A percentile compares a stretch with the other conserved stretches of the same genome.
Evolutionary conservation across 2,888 invertebrate species (phyloP).

Genomic region (Mylabris sibirica): DNA sequence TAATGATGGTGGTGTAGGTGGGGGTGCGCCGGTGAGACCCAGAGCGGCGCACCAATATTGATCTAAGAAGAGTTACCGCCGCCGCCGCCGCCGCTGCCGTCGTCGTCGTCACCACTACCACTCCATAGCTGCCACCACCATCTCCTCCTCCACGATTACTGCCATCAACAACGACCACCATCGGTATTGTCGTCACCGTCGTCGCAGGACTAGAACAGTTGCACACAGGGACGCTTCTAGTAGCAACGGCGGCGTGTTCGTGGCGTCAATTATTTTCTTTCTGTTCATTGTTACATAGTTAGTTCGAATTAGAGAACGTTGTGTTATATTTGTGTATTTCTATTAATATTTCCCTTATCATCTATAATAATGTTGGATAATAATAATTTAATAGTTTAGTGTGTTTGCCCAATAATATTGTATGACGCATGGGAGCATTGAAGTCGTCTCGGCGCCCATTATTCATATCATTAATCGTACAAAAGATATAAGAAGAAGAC

Average conservation of each 20-base stretch:
- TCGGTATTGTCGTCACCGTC: neutral
- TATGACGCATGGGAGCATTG: constrained; percentile 7
- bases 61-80: constrained; percentile 51
- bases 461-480: neutral
- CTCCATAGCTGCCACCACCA: neutral
- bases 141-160: neutral
- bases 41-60: constrained; percentile 53
- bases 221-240: constrained; percentile 48
- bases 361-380: neutral
- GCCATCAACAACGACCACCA: constrained; percentile 3
- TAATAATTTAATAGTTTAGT: neutral
- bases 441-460: constrained; percentile 7
- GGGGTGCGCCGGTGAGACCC: constrained; percentile 30
- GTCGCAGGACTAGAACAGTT: constrained; percentile 49
- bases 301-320: neutral
- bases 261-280: neutral
- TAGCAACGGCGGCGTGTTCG: constrained; percentile 8
- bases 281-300: neutral
- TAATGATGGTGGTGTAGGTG: constrained; percentile 13
- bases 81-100: constrained; percentile 38
- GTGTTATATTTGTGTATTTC: neutral
- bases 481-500: neutral
- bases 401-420: neutral
- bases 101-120: neutral
- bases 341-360: neutral